Conservation (phyloP, 2,113 vertebrate species). For the Jaculus jaculus region DNA sequence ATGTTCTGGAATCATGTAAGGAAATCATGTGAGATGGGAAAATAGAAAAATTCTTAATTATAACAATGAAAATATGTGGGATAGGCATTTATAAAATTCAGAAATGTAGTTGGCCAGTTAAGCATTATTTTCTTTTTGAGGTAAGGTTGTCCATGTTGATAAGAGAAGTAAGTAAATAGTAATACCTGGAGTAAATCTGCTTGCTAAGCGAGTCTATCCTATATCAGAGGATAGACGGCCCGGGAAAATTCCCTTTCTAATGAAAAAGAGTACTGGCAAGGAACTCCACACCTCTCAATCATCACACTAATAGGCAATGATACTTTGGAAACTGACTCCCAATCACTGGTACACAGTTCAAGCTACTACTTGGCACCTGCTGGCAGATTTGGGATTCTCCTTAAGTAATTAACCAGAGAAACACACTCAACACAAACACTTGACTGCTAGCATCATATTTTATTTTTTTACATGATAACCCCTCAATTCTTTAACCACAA, state of each 20-base stretch:
- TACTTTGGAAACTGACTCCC: not conserved
- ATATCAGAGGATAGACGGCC: not conserved
- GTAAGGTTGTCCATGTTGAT: not conserved
- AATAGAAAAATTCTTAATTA: not conserved
- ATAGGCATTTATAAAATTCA: constrained; percentile 1
- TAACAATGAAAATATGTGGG: not conserved
- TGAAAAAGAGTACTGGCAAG: not conserved
- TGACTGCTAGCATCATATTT: not conserved
- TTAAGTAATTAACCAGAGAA: constrained; percentile 30
- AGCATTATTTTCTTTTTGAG: not conserved
- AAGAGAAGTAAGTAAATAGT: not conserved
- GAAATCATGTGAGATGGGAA: not conserved
- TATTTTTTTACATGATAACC: constrained; percentile 26
- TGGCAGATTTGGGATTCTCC: constrained; percentile 34
- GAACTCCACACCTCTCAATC: not conserved
- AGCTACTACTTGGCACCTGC: not conserved
- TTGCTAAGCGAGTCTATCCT: not conserved
- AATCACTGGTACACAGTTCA: not conserved
- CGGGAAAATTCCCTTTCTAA: not conserved
- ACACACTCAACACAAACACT: not conserved
- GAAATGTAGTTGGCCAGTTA: not conserved
- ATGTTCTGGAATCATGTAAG: too few relatives aligned
- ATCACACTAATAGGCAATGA: not conserved
- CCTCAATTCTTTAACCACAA: constrained; percentile 17
- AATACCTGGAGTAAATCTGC: not conserved